These are phyloP conservation scores for Silurus aristotelis DNA, from an alignment of 2,797 vertebrate species.

Conservation along the genomic window DNA sequence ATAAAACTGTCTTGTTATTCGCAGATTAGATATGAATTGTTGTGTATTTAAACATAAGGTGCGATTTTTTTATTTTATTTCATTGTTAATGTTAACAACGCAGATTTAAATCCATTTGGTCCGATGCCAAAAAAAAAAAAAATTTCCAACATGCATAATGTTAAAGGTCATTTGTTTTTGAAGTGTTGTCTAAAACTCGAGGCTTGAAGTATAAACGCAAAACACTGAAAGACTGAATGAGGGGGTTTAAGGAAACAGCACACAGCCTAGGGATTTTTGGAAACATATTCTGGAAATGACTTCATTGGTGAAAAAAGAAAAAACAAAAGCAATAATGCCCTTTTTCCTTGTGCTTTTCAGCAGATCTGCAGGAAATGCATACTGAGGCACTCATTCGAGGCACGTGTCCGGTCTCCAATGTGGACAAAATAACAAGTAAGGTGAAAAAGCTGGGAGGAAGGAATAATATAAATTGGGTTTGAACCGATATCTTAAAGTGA, in stretches of 20 bases:
- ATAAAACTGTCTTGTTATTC: no score
- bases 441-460: constrained; percentile 32
- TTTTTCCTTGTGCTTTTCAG: constrained; percentile 28
- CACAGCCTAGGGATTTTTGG: not conserved
- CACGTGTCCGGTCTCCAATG: constrained; percentile 22
- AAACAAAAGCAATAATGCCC: constrained; percentile 11
- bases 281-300: constrained; percentile 49
- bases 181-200: constrained; percentile 29
- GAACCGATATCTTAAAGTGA: constrained; percentile 40
- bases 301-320: constrained; percentile 31
- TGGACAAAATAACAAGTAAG: constrained; percentile 3
- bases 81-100: not conserved
- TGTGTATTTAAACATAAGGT: not conserved
- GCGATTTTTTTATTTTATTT: not conserved
- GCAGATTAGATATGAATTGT: no score
- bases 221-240: constrained; percentile 9
- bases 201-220: constrained; percentile 19
- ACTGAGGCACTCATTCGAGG: constrained; percentile 16
- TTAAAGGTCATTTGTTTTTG: constrained; percentile 46
- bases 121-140: constrained; percentile 3
- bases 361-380: constrained; percentile 33
- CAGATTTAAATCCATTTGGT: not conserved
- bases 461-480: constrained; percentile 11
- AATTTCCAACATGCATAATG: not conserved
- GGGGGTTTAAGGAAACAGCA: constrained; percentile 26